These are phyloP conservation scores for Periophthalmodon schlosseri DNA, from an alignment of 2,113 vertebrate species.

Conservation along the genomic window DNA sequence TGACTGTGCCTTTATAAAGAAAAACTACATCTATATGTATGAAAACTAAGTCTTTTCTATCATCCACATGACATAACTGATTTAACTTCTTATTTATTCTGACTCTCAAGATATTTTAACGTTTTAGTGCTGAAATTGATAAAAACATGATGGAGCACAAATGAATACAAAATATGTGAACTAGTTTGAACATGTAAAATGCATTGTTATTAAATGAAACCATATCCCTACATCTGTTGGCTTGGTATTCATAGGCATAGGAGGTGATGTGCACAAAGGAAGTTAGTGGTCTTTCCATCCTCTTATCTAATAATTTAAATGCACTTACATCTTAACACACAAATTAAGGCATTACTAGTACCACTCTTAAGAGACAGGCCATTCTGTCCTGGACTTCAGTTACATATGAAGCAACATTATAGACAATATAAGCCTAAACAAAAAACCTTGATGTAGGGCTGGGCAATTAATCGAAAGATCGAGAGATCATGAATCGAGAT, in stretches of 20 bases:
- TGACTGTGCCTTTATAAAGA: neutral
- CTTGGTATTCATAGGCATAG: conserved; percentile 76
- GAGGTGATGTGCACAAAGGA: conserved; percentile 46
- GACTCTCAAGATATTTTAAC: neutral
- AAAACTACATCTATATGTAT: too few relatives aligned
- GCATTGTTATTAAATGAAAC: neutral
- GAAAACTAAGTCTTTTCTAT: conserved; percentile 4
- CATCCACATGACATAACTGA: too few relatives aligned
- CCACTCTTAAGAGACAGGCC: conserved; percentile 28
- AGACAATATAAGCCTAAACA: conserved; percentile 58
- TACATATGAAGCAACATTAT: conserved; percentile 25
- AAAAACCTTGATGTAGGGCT: conserved; percentile 7
- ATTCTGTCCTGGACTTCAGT: conserved; percentile 14
- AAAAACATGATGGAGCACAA: neutral
- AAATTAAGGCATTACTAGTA: conserved; percentile 52
- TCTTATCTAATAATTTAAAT: conserved; percentile 48
- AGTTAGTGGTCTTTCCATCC: conserved; percentile 34
- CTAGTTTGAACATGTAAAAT: conserved; percentile 2
- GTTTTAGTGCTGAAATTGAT: neutral
- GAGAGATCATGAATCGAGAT: too few relatives aligned
- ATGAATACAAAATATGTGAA: neutral
- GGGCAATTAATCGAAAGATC: too few relatives aligned
- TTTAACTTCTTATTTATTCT: too few relatives aligned
- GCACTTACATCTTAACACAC: conserved; percentile 39
- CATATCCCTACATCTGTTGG: conserved; percentile 65